Evolutionary conservation across 2,888 invertebrate genomes (phyloP).

Genomic region (Eupithecia abbreviata): DNA sequence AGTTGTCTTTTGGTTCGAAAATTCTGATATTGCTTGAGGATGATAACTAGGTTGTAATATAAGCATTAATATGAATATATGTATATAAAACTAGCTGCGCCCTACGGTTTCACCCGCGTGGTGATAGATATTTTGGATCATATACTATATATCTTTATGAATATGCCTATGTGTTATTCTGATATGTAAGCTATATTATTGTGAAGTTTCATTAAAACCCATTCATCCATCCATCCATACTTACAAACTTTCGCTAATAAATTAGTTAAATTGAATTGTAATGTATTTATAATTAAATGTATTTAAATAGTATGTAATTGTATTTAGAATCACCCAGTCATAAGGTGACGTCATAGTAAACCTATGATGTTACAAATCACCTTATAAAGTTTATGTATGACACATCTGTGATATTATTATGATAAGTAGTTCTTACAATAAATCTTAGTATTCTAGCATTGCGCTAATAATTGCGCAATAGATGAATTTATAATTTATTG

Average conservation of each 20-base stretch:
- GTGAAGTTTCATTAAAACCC: too few relatives aligned
- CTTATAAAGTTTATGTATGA: not conserved
- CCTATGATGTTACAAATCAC: not conserved
- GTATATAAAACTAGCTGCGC: too few relatives aligned
- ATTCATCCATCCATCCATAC: too few relatives aligned
- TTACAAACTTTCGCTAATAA: too few relatives aligned
- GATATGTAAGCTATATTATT: too few relatives aligned
- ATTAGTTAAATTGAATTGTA: too few relatives aligned
- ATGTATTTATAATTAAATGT: too few relatives aligned
- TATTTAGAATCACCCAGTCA: not conserved
- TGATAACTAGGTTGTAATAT: not conserved
- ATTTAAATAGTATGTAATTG: not conserved
- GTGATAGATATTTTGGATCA: too few relatives aligned
- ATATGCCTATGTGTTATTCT: too few relatives aligned
- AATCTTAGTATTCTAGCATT: slow-evolving; percentile 1
- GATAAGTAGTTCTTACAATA: not conserved
- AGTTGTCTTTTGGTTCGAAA: not conserved
- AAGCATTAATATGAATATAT: too few relatives aligned
- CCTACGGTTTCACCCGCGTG: too few relatives aligned
- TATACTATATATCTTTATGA: too few relatives aligned
- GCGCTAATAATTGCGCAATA: not conserved
- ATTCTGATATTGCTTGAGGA: not conserved
- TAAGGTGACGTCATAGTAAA: not conserved
- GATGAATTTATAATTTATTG: slow-evolving; percentile 9
- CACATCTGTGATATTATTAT: not conserved